phyloP scores from a whole-genome alignment of 2,113 vertebrate species.

The Neotoma lepida region DNA sequence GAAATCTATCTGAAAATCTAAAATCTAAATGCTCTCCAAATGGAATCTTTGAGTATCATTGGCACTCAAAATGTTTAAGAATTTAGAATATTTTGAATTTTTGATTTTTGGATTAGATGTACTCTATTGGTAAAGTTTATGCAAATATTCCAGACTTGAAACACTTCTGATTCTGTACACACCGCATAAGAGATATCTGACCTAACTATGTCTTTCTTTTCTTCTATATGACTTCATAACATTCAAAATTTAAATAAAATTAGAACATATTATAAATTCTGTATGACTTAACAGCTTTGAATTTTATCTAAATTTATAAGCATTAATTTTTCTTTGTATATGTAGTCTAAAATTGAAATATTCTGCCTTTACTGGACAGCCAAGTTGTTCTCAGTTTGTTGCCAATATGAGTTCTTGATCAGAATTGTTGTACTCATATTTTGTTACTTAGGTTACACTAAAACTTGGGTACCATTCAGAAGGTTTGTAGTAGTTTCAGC shows the following conservation, averaged over 20 bases:
- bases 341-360: neutral
- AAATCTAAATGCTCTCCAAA: neutral
- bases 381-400: conserved; percentile 17
- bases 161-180: neutral
- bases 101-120: neutral
- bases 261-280: neutral
- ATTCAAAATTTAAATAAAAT: conserved; percentile 32
- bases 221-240: conserved; percentile 37
- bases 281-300: neutral
- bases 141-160: neutral
- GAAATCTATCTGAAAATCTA: neutral
- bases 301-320: conserved; percentile 2
- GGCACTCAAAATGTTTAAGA: neutral
- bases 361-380: conserved; percentile 1
- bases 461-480: neutral
- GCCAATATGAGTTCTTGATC: neutral
- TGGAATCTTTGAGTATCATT: neutral
- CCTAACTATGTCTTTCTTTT: conserved; percentile 6
- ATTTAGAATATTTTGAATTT: neutral
- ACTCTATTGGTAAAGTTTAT: neutral
- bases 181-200: neutral
- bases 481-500: neutral
- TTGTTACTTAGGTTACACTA: neutral
- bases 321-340: conserved; percentile 3
- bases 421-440: neutral